Evolutionary conservation across 2,113 vertebrate genomes (phyloP).

Genomic region (Amia ocellicauda): DNA sequence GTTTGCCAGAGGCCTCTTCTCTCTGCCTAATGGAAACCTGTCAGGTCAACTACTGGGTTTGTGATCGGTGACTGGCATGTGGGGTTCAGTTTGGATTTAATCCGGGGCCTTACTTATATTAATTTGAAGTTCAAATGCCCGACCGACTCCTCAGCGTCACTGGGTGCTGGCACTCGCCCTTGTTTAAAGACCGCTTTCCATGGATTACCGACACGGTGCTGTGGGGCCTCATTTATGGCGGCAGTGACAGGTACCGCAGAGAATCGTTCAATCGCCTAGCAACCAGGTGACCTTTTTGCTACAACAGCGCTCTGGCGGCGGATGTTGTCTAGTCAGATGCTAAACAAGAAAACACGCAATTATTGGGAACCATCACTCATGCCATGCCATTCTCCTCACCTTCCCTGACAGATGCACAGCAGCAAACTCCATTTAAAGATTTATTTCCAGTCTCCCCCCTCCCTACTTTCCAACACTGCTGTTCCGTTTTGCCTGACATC

Average conservation of each 20-base stretch:
- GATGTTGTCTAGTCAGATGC: not conserved
- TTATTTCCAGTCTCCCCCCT: slow-evolving; percentile 16
- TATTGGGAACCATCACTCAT: slow-evolving; percentile 12
- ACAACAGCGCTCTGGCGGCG: no score
- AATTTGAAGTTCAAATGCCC: no score
- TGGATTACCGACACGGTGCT: not conserved
- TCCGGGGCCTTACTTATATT: no score
- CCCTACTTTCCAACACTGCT: not conserved
- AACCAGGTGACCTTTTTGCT: slow-evolving; percentile 51
- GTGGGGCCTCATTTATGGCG: not conserved
- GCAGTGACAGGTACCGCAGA: slow-evolving; percentile 12
- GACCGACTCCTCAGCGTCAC: no score
- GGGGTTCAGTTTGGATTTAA: no score
- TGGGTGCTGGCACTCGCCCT: no score
- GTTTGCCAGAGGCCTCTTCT: no score
- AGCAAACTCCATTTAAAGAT: slow-evolving; percentile 14
- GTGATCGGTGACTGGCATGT: no score
- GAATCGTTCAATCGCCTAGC: slow-evolving; percentile 48
- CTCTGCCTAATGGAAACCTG: no score
- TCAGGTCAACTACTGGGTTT: no score
- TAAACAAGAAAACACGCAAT: slow-evolving; percentile 11
- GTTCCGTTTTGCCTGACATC: not conserved
- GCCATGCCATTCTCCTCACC: not conserved
- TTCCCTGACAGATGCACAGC: slow-evolving; percentile 2
- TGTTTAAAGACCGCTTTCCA: not conserved